Base-by-base conservation (phyloP, 2,113 vertebrate genomes). In the Beaufortia kweichowensis region DNA sequence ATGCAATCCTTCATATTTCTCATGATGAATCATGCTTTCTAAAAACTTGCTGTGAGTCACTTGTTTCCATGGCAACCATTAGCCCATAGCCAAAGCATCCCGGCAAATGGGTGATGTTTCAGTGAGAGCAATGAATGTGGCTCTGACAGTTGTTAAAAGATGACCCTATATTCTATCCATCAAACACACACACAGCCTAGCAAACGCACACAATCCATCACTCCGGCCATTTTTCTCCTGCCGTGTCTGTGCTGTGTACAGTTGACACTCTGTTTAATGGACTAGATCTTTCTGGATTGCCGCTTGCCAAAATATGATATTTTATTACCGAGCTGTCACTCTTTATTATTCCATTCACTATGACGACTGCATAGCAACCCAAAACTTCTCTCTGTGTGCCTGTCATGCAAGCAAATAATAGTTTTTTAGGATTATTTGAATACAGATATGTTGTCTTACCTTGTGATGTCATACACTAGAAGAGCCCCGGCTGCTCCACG, bases 401-500 rank as follows among this genome's bases (percentile, higher is more conserved):
- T 12, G 6, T 64, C 14, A 48, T 15, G 21, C n/a, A 53, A 53
- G 6, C 17, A 21, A 46, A 14, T 46, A 46, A 21, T 53, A 8
- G 48, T 9, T 21, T n/a, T n/a, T 21, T 8, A 53, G 1, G 7
- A n/a, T 21, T 19, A 9, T 53, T 53, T 53, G 21, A 53, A 21
- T 21, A n/a, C 19, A 46, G 5, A n/a, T 9, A 53, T 53, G 19
- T 53, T 2, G 39, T 59, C 83, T 77, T 87, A 95, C 95, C 95
- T 97, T 79, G 95, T 96, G 70, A 97, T 97, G 85, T 97, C 95
- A 10, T 97, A 97, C 29, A 95, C 95, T 6, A 96, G 88, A 67
- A 97, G 91, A 0, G 95, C 95, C 70, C 96, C 95, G 0, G 96
- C 96, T 0, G 95, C 96, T 57, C 96, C 96, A 80, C 96, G 89